Conservation (phyloP, 2,113 vertebrate species). For the Notiomystis cincta region DNA sequence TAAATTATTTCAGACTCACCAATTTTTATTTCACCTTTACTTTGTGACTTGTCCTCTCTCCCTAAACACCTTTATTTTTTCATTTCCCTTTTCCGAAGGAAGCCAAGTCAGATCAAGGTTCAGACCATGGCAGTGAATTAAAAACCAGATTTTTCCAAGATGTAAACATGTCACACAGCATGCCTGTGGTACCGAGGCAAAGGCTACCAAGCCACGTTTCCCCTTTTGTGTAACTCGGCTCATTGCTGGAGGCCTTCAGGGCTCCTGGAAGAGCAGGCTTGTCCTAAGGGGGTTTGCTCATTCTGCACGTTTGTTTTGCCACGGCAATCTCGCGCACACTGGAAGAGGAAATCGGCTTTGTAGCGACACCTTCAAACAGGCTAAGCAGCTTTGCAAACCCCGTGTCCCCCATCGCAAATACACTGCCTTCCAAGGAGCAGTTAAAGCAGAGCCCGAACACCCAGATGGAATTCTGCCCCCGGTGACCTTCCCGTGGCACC, state of each 20-base stretch:
- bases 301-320: not conserved
- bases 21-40: not conserved
- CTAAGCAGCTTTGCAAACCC: not conserved
- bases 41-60: not conserved
- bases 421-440: not conserved
- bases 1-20: not conserved
- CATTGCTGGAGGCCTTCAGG: not conserved
- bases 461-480: not conserved
- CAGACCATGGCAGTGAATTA: not conserved
- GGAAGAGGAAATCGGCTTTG: not conserved
- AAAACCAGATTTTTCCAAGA: not conserved
- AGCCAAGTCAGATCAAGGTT: not conserved
- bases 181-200: not conserved
- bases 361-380: not conserved
- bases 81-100: not conserved
- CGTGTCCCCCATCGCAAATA: not conserved
- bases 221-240: not conserved
- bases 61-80: not conserved
- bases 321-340: not conserved
- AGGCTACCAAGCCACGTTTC: not conserved
- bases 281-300: not conserved
- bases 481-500: conserved; percentile 36
- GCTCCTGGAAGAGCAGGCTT: not conserved
- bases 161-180: not conserved
- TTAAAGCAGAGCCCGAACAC: not conserved